Conservation (phyloP, 2,113 vertebrate genomes). For the Kryptolebias marmoratus region DNA sequence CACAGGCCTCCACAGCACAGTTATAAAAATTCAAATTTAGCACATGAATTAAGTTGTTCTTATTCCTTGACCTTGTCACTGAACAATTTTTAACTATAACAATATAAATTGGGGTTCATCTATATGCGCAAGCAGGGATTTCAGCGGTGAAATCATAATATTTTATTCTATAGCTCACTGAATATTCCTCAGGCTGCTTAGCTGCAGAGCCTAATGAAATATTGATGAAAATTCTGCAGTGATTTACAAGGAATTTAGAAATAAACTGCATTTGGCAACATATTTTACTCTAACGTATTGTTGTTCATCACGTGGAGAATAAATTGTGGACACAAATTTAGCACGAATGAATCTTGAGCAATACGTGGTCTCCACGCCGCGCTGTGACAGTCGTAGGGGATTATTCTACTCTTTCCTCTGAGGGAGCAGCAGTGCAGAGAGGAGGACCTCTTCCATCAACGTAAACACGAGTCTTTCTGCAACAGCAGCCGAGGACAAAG, state of each 20-base stretch:
- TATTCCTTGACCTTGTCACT: constrained; percentile 70
- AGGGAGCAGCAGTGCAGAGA: constrained; percentile 39
- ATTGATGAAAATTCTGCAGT: constrained; percentile 51
- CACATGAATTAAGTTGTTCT: constrained; percentile 74
- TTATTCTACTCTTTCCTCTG: constrained; percentile 20
- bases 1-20: constrained; percentile 37
- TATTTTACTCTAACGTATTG: constrained; percentile 54
- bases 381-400: background rate
- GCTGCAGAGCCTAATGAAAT: constrained; percentile 32
- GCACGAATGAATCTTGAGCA: background rate
- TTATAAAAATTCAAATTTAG: constrained; percentile 75
- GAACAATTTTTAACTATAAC: constrained; percentile 71
- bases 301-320: constrained; percentile 34
- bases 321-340: constrained; percentile 1
- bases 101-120: constrained; percentile 73
- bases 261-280: constrained; percentile 46
- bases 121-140: constrained; percentile 65
- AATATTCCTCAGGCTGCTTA: constrained; percentile 43
- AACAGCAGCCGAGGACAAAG: constrained; percentile 64
- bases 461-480: constrained; percentile 33
- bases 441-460: constrained; percentile 9
- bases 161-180: constrained; percentile 59
- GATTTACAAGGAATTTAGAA: constrained; percentile 58
- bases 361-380: background rate
- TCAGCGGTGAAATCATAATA: constrained; percentile 65